These are phyloP conservation scores for Anthopleura sola DNA, from an alignment of 64 coral and sea anemone genomes.

Conservation along the genomic window DNA sequence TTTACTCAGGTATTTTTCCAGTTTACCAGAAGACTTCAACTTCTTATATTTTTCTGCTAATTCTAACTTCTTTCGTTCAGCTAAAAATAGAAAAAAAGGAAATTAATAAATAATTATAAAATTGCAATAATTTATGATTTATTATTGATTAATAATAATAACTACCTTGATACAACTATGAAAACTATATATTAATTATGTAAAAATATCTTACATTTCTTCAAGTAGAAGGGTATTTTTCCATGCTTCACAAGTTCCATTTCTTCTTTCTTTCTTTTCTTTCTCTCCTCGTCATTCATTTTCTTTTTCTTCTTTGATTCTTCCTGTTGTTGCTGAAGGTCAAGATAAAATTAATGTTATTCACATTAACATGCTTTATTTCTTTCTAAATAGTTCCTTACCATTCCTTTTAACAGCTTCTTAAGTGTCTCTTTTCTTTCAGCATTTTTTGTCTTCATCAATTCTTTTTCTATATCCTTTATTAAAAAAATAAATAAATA, in stretches of 20 bases:
- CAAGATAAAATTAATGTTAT: background rate
- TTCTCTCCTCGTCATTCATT: conserved; percentile 48
- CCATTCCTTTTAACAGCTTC: conserved; percentile 70
- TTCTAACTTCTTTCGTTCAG: conserved; percentile 92
- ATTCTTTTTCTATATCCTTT: conserved; percentile 65
- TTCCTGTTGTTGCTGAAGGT: conserved; percentile 77
- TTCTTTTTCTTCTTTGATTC: conserved; percentile 39
- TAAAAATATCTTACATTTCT: conserved; percentile 76
- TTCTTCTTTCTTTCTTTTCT: conserved; percentile 73
- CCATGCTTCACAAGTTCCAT: conserved; percentile 87
- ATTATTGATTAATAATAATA: too few relatives aligned
- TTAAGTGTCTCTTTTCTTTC: conserved; percentile 54
- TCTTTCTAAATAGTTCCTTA: background rate
- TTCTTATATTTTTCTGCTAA: conserved; percentile 91
- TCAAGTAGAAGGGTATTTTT: conserved; percentile 92
- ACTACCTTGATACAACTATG: too few relatives aligned
- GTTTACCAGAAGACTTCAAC: conserved; percentile 80
- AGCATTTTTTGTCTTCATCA: conserved; percentile 64
- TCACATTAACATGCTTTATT: background rate
- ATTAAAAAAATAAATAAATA: background rate
- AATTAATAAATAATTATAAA: background rate
- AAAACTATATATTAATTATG: background rate
- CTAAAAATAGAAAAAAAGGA: conserved; percentile 33
- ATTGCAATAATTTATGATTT: too few relatives aligned
- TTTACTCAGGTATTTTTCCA: conserved; percentile 77